Evolutionary conservation across 2,797 vertebrate species (phyloP), one percentile per base, ranked within the genome.

Genomic region (Heterohyrax brucei): DNA sequence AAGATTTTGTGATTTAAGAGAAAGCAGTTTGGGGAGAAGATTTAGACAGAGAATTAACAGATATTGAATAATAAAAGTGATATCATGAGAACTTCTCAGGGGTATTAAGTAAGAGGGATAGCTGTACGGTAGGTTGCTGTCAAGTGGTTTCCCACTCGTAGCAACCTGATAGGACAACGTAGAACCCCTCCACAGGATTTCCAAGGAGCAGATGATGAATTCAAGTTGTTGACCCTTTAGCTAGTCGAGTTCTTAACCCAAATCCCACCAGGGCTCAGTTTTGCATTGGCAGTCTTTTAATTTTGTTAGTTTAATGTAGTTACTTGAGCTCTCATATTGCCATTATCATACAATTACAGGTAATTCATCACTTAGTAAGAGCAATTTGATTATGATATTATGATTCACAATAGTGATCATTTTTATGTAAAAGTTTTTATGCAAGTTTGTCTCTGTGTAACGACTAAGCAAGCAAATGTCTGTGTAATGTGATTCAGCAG

Each of bases 381-480:
- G 62, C 39, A 66, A 91, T 24, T 76, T 81, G 33, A 44, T 91
- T 68, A 64, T 73, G 73, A 77, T 81, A 30, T 61, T 79, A 33
- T 53, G 9, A 62, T 81, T 95, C 64, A 87, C 90, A 93, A 78
- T n/a, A 86, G 33, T 53, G 78, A 50, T 68, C 24, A 66, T 10
- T 68, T 81, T 87, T 48, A 72, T 94, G n/a, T 59, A 30, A 59
- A 95, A 92, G 39, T 46, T 19, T 76, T 87, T 59, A n/a, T 46
- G 56, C 13, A 79, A 68, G n/a, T 6, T 92, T 84, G 22, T 72
- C 91, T 66, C 19, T 83, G 3, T 64, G 5, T 61, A 82, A 39
- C 73, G 72, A 48, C 30, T n/a, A 81, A 44, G 24, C 46, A 79
- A 85, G 61, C 39, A 95, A 91, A 92, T 44, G 16, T 4, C 18